Evolutionary conservation across 2,797 vertebrate species (phyloP).

Genomic region (Cottoperca gobio): DNA sequence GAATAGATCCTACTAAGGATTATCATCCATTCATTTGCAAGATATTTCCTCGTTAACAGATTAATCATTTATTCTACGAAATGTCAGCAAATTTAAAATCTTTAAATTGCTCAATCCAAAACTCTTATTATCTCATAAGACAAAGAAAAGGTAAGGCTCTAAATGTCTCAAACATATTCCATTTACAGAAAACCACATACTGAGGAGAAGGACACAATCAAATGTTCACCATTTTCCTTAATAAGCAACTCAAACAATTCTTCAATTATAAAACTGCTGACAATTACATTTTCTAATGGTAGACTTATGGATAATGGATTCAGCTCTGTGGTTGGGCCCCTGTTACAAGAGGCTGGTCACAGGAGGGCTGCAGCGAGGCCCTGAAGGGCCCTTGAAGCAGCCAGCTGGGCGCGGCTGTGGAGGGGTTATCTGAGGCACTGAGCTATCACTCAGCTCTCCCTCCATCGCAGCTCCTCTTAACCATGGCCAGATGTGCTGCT

Average conservation of each 20-base stretch:
- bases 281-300: background rate
- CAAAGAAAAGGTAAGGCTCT: too few species aligned
- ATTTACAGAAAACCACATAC: background rate
- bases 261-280: background rate
- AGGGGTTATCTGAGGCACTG: slow-evolving; percentile 76
- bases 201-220: background rate
- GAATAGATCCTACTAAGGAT: slow-evolving; percentile 6
- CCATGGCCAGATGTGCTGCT: slow-evolving; percentile 77
- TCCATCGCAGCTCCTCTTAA: slow-evolving; percentile 71
- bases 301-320: background rate
- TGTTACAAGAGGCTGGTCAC: slow-evolving; percentile 1
- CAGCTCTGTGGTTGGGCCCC: background rate
- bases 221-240: background rate
- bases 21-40: too few species aligned
- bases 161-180: background rate
- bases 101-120: too few species aligned
- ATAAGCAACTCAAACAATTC: background rate
- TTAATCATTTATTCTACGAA: too few species aligned
- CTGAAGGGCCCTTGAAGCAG: slow-evolving; percentile 30
- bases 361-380: slow-evolving; percentile 10
- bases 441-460: slow-evolving; percentile 65
- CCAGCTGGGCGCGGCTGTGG: slow-evolving; percentile 49
- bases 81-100: too few species aligned
- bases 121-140: too few species aligned
- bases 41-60: too few species aligned